A percentile compares a stretch with the other conserved stretches of the same genome.
These are phyloP conservation scores for Rhipidura dahli DNA, from an alignment of 2,113 vertebrate species.

Conservation along the genomic window DNA sequence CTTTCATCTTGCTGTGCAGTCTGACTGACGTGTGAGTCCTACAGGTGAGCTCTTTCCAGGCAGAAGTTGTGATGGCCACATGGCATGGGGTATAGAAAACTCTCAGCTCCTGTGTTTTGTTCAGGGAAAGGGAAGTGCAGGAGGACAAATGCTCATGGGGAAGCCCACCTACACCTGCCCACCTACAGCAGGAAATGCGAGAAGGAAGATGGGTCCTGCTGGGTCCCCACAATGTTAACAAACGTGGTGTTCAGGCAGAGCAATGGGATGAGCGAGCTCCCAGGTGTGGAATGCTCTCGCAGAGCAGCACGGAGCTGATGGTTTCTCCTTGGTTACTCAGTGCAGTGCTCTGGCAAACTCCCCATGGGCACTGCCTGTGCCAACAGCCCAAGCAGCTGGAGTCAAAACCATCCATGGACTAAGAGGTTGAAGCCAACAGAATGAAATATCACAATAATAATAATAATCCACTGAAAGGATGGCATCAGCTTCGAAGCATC, in stretches of 20 bases:
- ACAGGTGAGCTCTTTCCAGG: neutral
- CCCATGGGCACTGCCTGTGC: fast-evolving
- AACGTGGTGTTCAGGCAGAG: neutral
- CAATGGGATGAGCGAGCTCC: neutral
- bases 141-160: neutral
- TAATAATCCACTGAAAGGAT: neutral
- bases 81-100: neutral
- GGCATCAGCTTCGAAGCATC: fast-evolving
- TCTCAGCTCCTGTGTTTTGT: neutral
- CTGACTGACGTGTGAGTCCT: neutral
- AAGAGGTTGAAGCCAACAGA: neutral
- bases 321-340: neutral
- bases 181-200: neutral
- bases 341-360: fast-evolving
- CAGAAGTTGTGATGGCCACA: fast-evolving
- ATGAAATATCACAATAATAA: fast-evolving
- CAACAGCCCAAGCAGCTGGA: fast-evolving
- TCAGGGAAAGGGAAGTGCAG: neutral
- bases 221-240: neutral
- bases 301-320: fast-evolving
- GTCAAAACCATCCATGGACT: neutral
- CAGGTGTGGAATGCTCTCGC: too few species aligned
- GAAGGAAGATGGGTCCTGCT: neutral
- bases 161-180: neutral
- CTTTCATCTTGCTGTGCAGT: neutral